Evolutionary conservation across 1,140 invertebrate species (phyloP).

Genomic region (Zaprionus lachaisei): DNA sequence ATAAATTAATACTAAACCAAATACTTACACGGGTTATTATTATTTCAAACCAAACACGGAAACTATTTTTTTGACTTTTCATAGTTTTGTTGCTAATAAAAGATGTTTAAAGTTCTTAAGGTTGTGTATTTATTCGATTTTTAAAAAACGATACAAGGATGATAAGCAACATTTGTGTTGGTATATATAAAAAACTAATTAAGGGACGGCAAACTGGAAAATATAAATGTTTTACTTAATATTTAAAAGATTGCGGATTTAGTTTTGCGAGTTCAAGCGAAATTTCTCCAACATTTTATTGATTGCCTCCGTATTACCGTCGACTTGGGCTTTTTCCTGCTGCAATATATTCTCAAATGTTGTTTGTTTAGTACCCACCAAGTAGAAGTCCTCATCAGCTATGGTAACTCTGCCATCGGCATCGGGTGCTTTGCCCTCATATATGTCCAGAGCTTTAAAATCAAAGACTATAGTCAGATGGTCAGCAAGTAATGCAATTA

Average conservation of each 20-base stretch:
- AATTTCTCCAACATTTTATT: slow-evolving; percentile 80
- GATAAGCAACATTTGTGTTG: not conserved
- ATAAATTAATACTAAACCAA: slow-evolving; percentile 79
- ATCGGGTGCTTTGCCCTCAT: slow-evolving; percentile 64
- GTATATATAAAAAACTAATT: not conserved
- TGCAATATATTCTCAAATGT: slow-evolving; percentile 70
- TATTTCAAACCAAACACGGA: not conserved
- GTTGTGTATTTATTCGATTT: not conserved
- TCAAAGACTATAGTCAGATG: slow-evolving; percentile 74
- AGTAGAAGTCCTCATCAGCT: slow-evolving; percentile 75
- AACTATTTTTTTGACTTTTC: not conserved
- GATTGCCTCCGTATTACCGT: slow-evolving; percentile 73
- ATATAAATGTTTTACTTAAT: not conserved
- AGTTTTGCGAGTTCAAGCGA: slow-evolving; percentile 66
- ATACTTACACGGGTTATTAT: slow-evolving; percentile 6
- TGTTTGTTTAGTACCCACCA: slow-evolving; percentile 73
- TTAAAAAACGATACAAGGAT: not conserved
- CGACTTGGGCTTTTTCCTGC: slow-evolving; percentile 65
- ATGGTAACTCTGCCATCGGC: slow-evolving; percentile 72
- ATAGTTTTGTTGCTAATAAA: not conserved
- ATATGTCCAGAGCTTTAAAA: slow-evolving; percentile 83
- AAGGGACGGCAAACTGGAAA: not conserved
- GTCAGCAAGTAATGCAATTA: slow-evolving; percentile 32
- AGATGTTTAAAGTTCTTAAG: not conserved
- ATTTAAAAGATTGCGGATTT: not conserved